Percentiles rank a stretch among this genome's conserved stretches.
Evolutionary conservation across 2,797 vertebrate species (phyloP).

Genomic region (Sciurus carolinensis): DNA sequence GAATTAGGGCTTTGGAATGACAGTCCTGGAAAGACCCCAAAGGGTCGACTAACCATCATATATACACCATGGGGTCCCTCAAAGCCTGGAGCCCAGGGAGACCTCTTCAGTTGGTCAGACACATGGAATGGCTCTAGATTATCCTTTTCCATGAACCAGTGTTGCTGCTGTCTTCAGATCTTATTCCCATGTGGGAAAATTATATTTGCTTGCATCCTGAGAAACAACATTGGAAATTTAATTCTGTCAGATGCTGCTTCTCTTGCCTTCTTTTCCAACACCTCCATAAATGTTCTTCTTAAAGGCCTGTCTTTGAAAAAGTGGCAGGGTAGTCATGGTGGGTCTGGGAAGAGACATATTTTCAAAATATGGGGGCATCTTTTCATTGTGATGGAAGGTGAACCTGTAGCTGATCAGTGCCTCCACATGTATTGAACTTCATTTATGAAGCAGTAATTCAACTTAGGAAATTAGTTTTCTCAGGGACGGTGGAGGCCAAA

Average conservation of each 20-base stretch:
- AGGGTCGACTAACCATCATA: background rate
- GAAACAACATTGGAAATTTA: background rate
- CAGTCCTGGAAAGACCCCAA: background rate
- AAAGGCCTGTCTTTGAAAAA: background rate
- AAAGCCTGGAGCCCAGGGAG: background rate
- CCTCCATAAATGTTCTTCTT: background rate
- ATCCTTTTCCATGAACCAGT: background rate
- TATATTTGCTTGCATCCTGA: background rate
- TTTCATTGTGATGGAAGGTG: background rate
- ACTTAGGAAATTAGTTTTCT: constrained; percentile 2
- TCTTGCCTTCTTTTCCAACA: background rate
- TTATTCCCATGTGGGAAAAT: background rate
- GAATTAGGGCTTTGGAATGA: background rate
- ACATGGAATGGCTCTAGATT: background rate
- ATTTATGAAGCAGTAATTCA: background rate
- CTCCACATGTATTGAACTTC: background rate
- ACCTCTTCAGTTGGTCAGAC: background rate
- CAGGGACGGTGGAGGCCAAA: background rate
- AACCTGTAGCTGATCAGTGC: background rate
- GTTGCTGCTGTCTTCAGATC: background rate
- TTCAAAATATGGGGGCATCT: background rate
- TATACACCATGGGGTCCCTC: background rate
- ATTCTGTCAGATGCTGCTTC: background rate
- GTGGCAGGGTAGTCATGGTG: background rate
- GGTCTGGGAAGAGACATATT: background rate